phyloP scores from a whole-genome alignment of 2,113 vertebrate species.

The Rhinogobius similis region DNA sequence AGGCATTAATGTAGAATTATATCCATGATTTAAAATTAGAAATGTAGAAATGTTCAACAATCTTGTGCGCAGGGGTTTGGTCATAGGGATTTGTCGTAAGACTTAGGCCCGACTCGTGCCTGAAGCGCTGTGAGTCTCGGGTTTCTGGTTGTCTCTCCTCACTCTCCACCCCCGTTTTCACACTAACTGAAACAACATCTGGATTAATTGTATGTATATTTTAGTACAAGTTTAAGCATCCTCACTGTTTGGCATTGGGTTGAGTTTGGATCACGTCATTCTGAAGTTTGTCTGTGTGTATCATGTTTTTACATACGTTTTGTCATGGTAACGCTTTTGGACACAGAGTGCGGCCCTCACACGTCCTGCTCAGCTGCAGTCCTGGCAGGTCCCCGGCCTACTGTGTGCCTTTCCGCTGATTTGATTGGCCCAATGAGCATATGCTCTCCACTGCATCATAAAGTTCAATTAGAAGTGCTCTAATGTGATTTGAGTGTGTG shows the following conservation, averaged over 20 bases:
- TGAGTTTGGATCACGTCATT: too few relatives aligned
- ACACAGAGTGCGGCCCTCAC: slow-evolving; percentile 43
- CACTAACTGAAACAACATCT: not conserved
- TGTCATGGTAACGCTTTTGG: not conserved
- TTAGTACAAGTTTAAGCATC: not conserved
- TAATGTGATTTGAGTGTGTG: slow-evolving; percentile 74
- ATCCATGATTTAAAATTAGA: too few relatives aligned
- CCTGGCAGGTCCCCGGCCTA: slow-evolving; percentile 69
- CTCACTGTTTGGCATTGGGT: not conserved
- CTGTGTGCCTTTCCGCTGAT: slow-evolving; percentile 77
- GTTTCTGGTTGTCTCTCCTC: not conserved
- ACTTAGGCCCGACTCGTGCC: too few relatives aligned
- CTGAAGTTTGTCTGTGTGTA: too few relatives aligned
- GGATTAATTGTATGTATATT: not conserved
- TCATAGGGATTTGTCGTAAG: too few relatives aligned
- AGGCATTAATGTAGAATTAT: not conserved
- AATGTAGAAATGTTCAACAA: too few relatives aligned
- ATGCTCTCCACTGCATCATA: slow-evolving; percentile 77
- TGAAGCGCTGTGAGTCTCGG: too few relatives aligned
- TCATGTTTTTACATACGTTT: not conserved
- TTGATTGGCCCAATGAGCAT: slow-evolving; percentile 80
- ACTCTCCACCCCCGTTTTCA: not conserved
- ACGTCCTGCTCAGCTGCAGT: slow-evolving; percentile 66
- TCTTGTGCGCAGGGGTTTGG: too few relatives aligned
- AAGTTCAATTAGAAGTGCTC: slow-evolving; percentile 77